Evolutionary conservation across 2,113 vertebrate genomes (phyloP), one percentile per base, ranked within the genome.

Genomic region (Macheiramphus alcinus): DNA sequence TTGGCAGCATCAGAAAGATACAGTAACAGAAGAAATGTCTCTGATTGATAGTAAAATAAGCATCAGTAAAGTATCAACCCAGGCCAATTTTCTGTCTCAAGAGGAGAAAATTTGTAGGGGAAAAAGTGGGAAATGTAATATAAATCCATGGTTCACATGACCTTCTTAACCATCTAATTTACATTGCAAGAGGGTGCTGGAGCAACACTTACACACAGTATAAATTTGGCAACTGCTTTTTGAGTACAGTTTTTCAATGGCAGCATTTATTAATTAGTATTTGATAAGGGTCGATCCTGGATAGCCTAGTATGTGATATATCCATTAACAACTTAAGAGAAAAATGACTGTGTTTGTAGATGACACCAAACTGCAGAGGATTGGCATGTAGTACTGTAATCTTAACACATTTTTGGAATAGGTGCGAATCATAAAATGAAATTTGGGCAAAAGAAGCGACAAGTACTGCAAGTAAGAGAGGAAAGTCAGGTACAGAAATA

Each of bases 391-490:
- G 48, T 53, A 34, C 53, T 68, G 2, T 38, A 43, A 7, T 47
- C 61, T 66, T 80, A 66, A 88, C 3, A 58, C 7, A 6, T 53
- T 58, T 53, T 36, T 73, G 63, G 47, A 75, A 72, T 7, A 86
- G 40, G 29, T 8, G 2, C 6, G 5, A 86, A 75, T 75, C 31
- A 42, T 47, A 25, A 84, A 73, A 86, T 45, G 11, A 88, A 86
- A 59, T 58, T 31, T 0, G 0, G 32, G 38, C 55, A 45, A 58
- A 70, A 88, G 50, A 43, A 65, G 48, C 0, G 0, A 63, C 13
- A 80, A 92, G 16, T 78, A 18, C 36, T 62, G 48, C 45, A 53
- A 75, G 40, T 73, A 40, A 55, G 29, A 79, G 40, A 74, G 40
- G 67, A 43, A 65, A 38, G 14, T 29, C 31, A 59, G 32, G 26